Base-by-base conservation (phyloP, 2,888 invertebrate genomes). In the Drosophila mettleri region DNA sequence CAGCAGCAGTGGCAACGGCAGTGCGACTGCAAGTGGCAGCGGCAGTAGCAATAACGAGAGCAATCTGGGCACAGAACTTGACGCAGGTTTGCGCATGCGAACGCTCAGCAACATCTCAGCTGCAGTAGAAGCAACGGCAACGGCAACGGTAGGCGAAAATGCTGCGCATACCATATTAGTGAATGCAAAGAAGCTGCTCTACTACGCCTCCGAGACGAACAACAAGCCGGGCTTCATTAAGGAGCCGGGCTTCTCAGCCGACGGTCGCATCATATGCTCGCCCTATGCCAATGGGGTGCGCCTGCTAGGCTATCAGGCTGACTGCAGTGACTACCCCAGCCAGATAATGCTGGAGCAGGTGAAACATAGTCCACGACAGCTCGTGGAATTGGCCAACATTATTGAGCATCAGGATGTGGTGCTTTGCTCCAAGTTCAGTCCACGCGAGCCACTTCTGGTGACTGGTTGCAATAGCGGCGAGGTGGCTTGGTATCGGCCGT, bases 211-310 rank as follows among this genome's bases (percentile, higher is more conserved):
- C 86, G 98, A 98, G 91, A 96, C 97, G 0, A 98, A 97, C 89
- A 96, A 96, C 14, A 98, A 97, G 1, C 96, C 96, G 74, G 98
- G 98, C 0, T 98, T 96, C 84, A 98, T 98, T 60, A 98, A 98
- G 93, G 98, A 98, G 90, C 93, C 97, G 46, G 97, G 97, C 85
- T 98, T 97, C 92, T 98, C 98, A 1, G 93, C 96, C 1, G 98
- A 98, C 91, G 98, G 98, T 0, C 94, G 98, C 52, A 93, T 98
- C 10, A 95, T 98, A 29, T 97, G 97, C 89, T 98, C 98, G 0
- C 98, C 98, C 0, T 98, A 95, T 91, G 96, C 95, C 0, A 95
- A 95, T 86, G 98, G 98, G 31, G 94, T 98, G 68, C 93, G 98
- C n/a, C 93, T 98, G 4, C 92, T 98, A 24, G 95, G 96, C 0